Base-by-base conservation (phyloP, 2,113 vertebrate species). In the Halichoerus grypus region DNA sequence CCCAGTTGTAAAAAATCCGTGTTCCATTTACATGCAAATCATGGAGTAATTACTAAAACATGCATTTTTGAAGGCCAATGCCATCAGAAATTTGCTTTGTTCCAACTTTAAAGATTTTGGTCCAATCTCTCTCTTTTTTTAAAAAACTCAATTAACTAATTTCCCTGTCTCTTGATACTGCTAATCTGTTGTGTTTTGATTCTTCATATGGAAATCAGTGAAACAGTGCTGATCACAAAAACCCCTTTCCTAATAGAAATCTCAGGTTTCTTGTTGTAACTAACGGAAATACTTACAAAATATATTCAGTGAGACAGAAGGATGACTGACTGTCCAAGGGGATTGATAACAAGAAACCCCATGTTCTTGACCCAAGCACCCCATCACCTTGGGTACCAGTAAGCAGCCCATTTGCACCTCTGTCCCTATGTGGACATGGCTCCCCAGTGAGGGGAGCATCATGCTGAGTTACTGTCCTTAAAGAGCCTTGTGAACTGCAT, bases 21-120 rank as follows among this genome's bases (percentile, higher is more conserved):
- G 36, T 16, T 86, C 33, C n/a, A 2, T 94, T 95, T 93, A 53
- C 57, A 88, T 89, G 22, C 19, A 79, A 83, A 76, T 39, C 51
- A 69, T 33, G 26, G 22, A 42, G 59, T 63, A 63, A 84, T 84
- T 71, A 83, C 28, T 86, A 65, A 95, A 91, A 42, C 74, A 24
- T 7, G 9, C 71, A 19, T 61, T 55, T 89, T 87, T 94, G 65
- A 76, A 97, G 77, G 12, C 28, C n/a, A 79, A 0, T 39, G 22
- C 2, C 18, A 4, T 91, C 36, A 77, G 71, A 74, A 36, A 28
- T 15, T 92, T 42, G 33, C 59, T 88, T 94, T 86, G 31, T 86
- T 97, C 51, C 57, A 33, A 28, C 53, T 39, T 65, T 61, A 59
- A 82, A 59, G 65, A 77, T 92, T 81, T 93, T 92, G 84, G 28